Conservation (phyloP, 2,888 invertebrate species). For the Megamerina dolium region DNA sequence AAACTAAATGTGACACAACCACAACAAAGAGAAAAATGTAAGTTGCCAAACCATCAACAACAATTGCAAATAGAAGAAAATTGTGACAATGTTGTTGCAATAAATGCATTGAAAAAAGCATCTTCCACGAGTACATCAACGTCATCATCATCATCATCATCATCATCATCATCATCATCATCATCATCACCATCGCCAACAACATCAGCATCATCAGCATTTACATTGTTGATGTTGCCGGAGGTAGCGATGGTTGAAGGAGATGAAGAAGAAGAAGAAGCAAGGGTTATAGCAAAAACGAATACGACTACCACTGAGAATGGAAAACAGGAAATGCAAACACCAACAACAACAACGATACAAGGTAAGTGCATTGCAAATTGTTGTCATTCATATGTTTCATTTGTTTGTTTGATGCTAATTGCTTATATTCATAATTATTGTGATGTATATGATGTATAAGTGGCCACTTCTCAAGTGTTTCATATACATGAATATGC, state of each 20-base stretch:
- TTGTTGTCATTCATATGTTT: neutral
- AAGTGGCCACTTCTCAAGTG: no score
- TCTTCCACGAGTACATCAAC: neutral
- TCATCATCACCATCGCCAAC: neutral
- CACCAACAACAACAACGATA: no score
- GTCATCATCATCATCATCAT: neutral
- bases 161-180: conserved; percentile 2
- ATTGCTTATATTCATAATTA: no score
- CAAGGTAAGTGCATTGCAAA: neutral
- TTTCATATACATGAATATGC: no score
- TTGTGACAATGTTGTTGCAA: neutral
- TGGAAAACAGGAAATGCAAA: neutral
- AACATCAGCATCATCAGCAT: neutral
- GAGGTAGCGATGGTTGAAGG: no score
- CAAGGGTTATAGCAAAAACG: neutral
- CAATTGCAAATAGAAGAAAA: neutral
- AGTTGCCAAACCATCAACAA: neutral
- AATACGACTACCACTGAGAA: neutral
- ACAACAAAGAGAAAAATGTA: conserved; percentile 1
- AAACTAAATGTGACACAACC: neutral
- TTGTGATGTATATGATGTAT: no score
- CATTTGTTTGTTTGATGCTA: neutral
- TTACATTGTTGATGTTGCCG: neutral
- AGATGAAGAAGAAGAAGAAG: no score
- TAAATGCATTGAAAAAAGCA: neutral